phyloP scores from a whole-genome alignment of 2,797 vertebrate species.

The Ibycter americanus region DNA sequence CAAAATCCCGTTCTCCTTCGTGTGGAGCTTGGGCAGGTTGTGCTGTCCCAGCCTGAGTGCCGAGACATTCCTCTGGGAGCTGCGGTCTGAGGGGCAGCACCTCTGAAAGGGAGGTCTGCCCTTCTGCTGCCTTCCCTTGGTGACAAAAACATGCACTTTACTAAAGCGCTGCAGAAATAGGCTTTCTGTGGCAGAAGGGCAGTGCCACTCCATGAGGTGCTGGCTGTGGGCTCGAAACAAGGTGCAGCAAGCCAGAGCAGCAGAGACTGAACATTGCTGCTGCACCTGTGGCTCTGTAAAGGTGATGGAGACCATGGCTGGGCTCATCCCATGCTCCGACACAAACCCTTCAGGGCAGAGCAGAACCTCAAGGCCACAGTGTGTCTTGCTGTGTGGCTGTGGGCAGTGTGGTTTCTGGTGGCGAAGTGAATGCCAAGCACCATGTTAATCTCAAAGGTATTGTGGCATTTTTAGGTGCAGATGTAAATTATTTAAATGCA shows the following conservation, averaged over 20 bases:
- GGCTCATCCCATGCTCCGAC: fast-evolving
- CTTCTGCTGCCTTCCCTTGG: neutral
- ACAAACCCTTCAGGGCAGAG: neutral
- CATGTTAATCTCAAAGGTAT: neutral
- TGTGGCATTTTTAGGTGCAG: neutral
- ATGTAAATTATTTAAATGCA: neutral
- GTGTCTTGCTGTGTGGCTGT: neutral
- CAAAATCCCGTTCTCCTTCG: fast-evolving
- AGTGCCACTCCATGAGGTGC: fast-evolving
- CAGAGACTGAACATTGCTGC: neutral
- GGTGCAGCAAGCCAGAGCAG: neutral
- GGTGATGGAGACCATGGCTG: neutral
- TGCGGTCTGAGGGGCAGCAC: neutral
- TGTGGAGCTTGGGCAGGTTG: neutral
- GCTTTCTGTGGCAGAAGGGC: neutral
- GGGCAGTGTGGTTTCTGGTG: neutral
- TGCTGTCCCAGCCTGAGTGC: neutral
- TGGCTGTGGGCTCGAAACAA: too few relatives aligned
- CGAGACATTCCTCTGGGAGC: neutral
- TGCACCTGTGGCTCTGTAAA: too few relatives aligned
- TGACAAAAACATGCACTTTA: neutral
- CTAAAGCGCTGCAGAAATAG: neutral
- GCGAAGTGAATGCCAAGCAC: fast-evolving
- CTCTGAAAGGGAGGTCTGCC: neutral
- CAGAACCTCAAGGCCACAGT: fast-evolving